A percentile compares a stretch with the other conserved stretches of the same genome.
These are phyloP conservation scores for Hypocryptadius cinnamomeus DNA, from an alignment of 2,113 vertebrate genomes.

Conservation along the genomic window DNA sequence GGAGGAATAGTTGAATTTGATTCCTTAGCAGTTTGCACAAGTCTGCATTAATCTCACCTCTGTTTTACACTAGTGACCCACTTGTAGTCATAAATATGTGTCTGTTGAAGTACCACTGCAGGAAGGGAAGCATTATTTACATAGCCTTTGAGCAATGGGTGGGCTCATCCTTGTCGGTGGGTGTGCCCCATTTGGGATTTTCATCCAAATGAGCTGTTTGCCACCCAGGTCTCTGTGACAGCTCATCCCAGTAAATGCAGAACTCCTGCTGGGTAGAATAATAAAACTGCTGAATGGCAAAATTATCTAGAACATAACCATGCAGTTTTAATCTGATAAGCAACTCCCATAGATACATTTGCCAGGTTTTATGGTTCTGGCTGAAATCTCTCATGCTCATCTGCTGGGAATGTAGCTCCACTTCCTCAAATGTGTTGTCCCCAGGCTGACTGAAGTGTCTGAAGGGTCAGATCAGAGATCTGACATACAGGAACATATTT, in stretches of 20 bases:
- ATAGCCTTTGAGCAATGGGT: neutral
- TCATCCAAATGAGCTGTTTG: neutral
- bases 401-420: neutral
- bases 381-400: neutral
- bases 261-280: neutral
- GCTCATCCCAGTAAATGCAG: neutral
- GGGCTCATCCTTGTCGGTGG: neutral
- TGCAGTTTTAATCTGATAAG: neutral
- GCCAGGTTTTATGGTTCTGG: neutral
- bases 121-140: neutral
- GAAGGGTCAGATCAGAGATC: fast-evolving
- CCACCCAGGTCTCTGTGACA: neutral
- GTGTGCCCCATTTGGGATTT: neutral
- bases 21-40: neutral
- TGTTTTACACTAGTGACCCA: neutral
- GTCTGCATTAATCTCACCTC: neutral
- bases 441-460: neutral
- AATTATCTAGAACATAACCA: neutral
- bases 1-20: neutral
- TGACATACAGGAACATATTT: neutral
- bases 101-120: neutral
- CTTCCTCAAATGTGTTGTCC: neutral
- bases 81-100: neutral
- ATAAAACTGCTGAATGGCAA: neutral
- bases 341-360: neutral